These are phyloP conservation scores for Cariama cristata DNA, from an alignment of 2,113 vertebrate species.

Conservation along the genomic window DNA sequence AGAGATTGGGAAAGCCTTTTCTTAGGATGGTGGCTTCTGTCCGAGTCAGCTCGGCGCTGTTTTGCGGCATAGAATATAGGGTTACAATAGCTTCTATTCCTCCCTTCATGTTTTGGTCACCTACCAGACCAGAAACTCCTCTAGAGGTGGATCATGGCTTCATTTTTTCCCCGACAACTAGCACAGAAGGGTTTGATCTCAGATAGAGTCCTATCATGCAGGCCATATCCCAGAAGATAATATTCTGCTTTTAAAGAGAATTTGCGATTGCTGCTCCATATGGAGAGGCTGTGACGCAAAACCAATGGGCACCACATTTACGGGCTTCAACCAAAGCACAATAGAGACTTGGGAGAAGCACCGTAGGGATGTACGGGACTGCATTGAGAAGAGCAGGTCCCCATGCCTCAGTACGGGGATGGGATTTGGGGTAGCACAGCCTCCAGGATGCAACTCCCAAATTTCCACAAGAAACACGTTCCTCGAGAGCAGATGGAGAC, in stretches of 20 bases:
- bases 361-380: fast-evolving
- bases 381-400: not conserved
- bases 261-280: too few species aligned
- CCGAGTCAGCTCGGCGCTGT: fast-evolving
- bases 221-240: not conserved
- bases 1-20: not conserved
- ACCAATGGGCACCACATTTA: fast-evolving
- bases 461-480: fast-evolving
- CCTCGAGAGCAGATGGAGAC: not conserved
- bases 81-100: not conserved
- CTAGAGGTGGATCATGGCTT: not conserved
- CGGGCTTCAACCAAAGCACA: not conserved
- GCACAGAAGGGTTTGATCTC: not conserved
- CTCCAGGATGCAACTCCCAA: not conserved
- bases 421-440: not conserved
- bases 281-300: not conserved
- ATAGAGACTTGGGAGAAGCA: not conserved
- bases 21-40: not conserved
- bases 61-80: fast-evolving
- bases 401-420: fast-evolving
- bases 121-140: not conserved
- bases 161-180: not conserved
- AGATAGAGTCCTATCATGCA: not conserved
- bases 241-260: not conserved
- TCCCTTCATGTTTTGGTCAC: not conserved